phyloP scores from a whole-genome alignment of 2,113 vertebrate species.

The Dipodomys ordii region DNA sequence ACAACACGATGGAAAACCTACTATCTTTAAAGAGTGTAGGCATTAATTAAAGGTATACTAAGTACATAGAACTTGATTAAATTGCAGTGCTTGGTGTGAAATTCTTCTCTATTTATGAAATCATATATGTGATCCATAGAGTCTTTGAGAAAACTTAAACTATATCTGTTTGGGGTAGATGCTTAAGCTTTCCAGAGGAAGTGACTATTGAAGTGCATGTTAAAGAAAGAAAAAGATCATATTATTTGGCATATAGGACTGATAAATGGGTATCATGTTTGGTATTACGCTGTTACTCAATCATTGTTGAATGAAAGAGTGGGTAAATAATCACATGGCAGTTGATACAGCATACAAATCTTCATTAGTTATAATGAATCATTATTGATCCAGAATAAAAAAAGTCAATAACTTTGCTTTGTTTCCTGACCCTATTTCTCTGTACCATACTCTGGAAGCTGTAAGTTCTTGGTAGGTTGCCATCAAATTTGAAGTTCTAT shows the following conservation, averaged over 20 bases:
- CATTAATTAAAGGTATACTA: neutral
- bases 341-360: neutral
- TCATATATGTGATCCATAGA: neutral
- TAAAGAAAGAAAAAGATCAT: neutral
- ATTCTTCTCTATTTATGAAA: neutral
- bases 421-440: neutral
- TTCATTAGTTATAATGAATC: neutral
- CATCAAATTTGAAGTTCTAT: constrained; percentile 44
- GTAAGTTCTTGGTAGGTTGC: neutral
- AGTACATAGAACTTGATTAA: neutral
- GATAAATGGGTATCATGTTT: neutral
- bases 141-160: neutral
- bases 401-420: neutral
- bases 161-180: neutral
- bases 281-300: neutral
- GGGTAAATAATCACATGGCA: neutral
- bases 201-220: neutral
- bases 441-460: neutral
- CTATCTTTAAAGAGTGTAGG: neutral
- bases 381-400: neutral
- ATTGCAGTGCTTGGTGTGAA: neutral
- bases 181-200: neutral
- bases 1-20: neutral
- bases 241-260: neutral
- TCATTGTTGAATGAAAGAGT: neutral